A percentile compares a stretch with the other conserved stretches of the same genome.
Evolutionary conservation across 2,888 invertebrate genomes (phyloP).

Genomic region (Tipula vernalis): DNA sequence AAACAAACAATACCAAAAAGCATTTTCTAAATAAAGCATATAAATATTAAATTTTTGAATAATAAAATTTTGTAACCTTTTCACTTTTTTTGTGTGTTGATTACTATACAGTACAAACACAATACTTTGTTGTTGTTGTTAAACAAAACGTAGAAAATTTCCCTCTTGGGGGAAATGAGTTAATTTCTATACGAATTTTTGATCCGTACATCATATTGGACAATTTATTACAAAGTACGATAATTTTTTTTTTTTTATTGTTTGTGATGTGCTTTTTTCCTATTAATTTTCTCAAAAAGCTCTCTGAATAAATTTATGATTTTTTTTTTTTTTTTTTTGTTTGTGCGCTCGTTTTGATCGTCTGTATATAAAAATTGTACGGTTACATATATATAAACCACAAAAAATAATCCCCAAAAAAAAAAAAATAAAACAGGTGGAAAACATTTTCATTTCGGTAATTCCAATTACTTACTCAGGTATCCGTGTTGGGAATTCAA

Average conservation of each 20-base stretch:
- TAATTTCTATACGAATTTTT: background rate
- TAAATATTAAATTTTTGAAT: background rate
- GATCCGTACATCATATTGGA: background rate
- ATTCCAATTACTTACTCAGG: background rate
- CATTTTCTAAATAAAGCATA: background rate
- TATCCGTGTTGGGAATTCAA: background rate
- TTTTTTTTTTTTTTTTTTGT: too few species aligned
- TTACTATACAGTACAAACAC: background rate
- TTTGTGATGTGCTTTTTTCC: background rate
- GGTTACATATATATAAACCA: background rate
- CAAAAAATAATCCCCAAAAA: background rate
- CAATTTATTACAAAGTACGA: background rate
- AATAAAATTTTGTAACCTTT: background rate
- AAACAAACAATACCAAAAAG: background rate
- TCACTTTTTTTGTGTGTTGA: background rate
- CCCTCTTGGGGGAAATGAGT: background rate
- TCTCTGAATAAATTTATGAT: background rate
- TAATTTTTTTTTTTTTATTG: background rate
- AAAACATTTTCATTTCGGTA: background rate
- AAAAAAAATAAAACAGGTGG: background rate
- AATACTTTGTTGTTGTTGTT: background rate
- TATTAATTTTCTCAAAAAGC: background rate
- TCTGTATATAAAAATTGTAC: background rate
- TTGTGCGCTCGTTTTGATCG: background rate
- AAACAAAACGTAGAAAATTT: background rate